Conservation (phyloP, 2,888 invertebrate species). For the Synergus itoensis region DNA sequence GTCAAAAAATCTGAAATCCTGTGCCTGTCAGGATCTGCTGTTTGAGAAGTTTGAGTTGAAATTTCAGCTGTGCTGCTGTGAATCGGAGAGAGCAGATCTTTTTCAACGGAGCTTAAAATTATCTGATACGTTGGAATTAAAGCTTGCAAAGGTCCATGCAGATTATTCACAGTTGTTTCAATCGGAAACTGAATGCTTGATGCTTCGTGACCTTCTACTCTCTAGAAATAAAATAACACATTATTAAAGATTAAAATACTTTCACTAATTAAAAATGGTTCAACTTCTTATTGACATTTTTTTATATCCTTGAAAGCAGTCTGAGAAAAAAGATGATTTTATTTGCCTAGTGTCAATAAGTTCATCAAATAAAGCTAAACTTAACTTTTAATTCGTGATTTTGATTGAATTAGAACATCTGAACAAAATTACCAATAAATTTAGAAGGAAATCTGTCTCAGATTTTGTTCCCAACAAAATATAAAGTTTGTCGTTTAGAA, state of each 20-base stretch:
- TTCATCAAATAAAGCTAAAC: too few species aligned
- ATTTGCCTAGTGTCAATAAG: too few species aligned
- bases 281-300: not conserved
- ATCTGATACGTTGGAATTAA: constrained; percentile 84
- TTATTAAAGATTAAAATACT: not conserved
- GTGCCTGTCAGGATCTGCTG: constrained; percentile 28
- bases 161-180: constrained; percentile 80
- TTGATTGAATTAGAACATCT: not conserved
- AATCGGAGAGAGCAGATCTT: constrained; percentile 85
- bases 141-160: constrained; percentile 81
- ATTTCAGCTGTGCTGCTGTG: constrained; percentile 72
- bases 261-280: not conserved
- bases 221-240: constrained; percentile 74
- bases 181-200: constrained; percentile 82
- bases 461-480: constrained; percentile 83
- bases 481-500: constrained; percentile 83
- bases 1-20: constrained; percentile 59
- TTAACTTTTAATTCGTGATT: too few species aligned
- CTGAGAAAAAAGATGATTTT: too few species aligned
- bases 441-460: constrained; percentile 83
- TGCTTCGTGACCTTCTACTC: constrained; percentile 80
- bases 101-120: constrained; percentile 82
- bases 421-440: constrained; percentile 81
- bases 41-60: constrained; percentile 78
- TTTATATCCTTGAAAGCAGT: too few species aligned